Evolutionary conservation across 2,888 invertebrate species (phyloP).

Genomic region (Gastracanthus pulcherrimus): DNA sequence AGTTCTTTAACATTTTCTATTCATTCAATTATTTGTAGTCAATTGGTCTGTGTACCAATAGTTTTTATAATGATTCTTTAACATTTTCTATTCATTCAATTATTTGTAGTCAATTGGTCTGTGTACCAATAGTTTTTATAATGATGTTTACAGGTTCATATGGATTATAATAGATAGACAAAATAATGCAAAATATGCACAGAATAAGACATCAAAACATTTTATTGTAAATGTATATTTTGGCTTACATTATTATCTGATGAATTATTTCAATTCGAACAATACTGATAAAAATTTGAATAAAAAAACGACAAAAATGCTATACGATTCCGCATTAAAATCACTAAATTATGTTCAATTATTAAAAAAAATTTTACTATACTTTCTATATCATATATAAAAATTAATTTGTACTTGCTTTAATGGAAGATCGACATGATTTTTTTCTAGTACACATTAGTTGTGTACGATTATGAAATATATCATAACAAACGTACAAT

Average conservation of each 20-base stretch:
- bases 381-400: not conserved
- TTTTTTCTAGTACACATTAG: no score
- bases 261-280: not conserved
- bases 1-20: not conserved
- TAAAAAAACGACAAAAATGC: not conserved
- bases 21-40: constrained; percentile 47
- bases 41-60: no score
- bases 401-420: constrained; percentile 45
- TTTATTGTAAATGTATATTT: constrained; percentile 33
- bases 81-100: not conserved
- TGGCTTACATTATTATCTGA: constrained; percentile 1
- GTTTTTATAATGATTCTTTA: constrained; percentile 73
- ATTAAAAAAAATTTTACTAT: not conserved
- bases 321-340: not conserved
- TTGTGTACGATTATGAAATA: constrained; percentile 3
- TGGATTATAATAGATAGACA: not conserved
- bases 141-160: no score
- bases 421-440: constrained; percentile 22
- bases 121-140: no score
- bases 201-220: constrained; percentile 19
- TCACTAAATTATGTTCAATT: not conserved
- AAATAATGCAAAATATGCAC: not conserved
- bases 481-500: not conserved
- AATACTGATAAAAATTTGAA: not conserved
- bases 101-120: no score